Evolutionary conservation across 2,113 vertebrate species (phyloP), one percentile per base, ranked within the genome.

Genomic region (Camelus bactrianus): DNA sequence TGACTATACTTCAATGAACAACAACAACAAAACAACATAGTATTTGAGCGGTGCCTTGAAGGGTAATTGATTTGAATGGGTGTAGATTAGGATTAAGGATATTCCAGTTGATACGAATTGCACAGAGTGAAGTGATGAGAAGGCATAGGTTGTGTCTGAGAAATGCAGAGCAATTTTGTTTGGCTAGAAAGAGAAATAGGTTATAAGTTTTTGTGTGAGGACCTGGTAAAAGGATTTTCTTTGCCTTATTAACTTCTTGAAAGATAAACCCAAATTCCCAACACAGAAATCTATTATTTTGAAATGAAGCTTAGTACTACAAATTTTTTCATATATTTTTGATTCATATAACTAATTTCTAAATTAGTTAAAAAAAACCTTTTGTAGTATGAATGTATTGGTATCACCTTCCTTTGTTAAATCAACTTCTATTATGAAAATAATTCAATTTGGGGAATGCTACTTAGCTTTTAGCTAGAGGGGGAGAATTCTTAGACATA

Each of bases 351-450:
- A 85, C 24, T 89, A 79, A 58, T 73, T 82, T 93, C 22, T 81
- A 42, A 81, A 48, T 85, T 79, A 93, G 54, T 92, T 60, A 14
- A 46, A 13, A 52, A 77, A 89, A 52, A 48, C 0, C 0, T 80
- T 85, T 70, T 77, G 30, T 46, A 17, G 9, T 50, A 35, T 85
- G 16, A 81, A 50, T 90, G 9, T 82, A 82, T 90, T 90, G 1
- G 2, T 69, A 75, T 91, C 15, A 92, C 6, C 17, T 90, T 95
- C 13, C n/a, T 83, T 95, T 95, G 10, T 89, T 28, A 94, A 88
- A 91, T 86, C 8, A 75, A 84, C 11, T 67, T 89, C 6, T 88
- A 46, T 81, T 93, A 70, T 64, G 64, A 89, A 91, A 94, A 90
- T 92, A n/a, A 93, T 81, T 85, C 14, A 87, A 35, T 17, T 83